These are phyloP conservation scores for Barypeithes pellucidus DNA, from an alignment of 2,888 invertebrate genomes.

Conservation along the genomic window DNA sequence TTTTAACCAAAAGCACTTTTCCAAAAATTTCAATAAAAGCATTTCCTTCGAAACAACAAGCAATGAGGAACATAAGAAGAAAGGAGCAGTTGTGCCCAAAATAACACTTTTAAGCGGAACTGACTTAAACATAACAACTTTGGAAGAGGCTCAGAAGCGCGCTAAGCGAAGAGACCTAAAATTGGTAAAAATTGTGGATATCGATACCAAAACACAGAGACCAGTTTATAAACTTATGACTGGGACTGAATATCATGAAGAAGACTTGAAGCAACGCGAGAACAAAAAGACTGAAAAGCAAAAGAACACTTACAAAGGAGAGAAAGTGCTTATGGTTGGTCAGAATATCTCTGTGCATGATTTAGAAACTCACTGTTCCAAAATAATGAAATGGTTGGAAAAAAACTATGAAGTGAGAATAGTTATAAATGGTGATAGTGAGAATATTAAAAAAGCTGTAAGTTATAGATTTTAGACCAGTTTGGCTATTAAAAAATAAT, in stretches of 20 bases:
- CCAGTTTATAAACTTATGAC: conserved; percentile 82
- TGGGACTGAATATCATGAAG: conserved; percentile 77
- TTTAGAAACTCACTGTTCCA: conserved; percentile 77
- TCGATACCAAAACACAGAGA: conserved; percentile 79
- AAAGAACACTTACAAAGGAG: conserved; percentile 72
- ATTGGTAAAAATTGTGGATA: conserved; percentile 79
- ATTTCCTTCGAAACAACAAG: neutral
- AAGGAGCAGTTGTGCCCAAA: conserved; percentile 70
- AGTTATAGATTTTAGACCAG: conserved; percentile 56
- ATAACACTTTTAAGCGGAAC: conserved; percentile 77
- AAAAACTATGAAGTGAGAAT: conserved; percentile 79
- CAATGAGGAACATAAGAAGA: conserved; percentile 61
- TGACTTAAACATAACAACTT: conserved; percentile 76
- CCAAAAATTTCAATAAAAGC: neutral
- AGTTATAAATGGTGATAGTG: conserved; percentile 72
- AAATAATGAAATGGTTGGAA: conserved; percentile 78
- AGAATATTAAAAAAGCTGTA: conserved; percentile 68
- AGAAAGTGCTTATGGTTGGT: conserved; percentile 78
- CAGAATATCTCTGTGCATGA: conserved; percentile 79
- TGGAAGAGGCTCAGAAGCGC: conserved; percentile 81
- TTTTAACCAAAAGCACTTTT: neutral
- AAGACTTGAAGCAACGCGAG: conserved; percentile 75
- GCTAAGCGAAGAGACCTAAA: conserved; percentile 80
- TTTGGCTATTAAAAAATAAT: too few species aligned
- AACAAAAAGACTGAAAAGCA: conserved; percentile 71